phyloP scores from a whole-genome alignment of 2,113 vertebrate genomes.

The Monarcha castaneiventris region DNA sequence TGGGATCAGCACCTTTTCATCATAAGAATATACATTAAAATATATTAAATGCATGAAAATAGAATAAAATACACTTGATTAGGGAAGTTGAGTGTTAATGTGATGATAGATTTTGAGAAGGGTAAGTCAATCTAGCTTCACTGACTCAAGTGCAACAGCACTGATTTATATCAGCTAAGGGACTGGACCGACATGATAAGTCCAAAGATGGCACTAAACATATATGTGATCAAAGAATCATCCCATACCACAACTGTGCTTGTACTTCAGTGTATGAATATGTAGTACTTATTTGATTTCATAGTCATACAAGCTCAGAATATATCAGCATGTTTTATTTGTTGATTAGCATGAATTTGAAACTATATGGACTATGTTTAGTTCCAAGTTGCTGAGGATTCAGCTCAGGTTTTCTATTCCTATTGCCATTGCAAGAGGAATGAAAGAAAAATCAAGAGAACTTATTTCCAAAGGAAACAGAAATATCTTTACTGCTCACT shows the following conservation, averaged over 20 bases:
- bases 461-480: background rate
- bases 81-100: background rate
- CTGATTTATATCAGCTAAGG: background rate
- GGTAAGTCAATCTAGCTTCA: background rate
- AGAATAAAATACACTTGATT: background rate
- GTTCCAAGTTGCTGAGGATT: background rate
- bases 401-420: background rate
- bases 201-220: background rate
- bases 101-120: background rate
- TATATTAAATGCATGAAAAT: background rate
- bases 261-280: background rate
- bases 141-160: background rate
- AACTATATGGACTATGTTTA: background rate
- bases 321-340: background rate
- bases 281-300: background rate
- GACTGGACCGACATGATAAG: background rate
- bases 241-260: background rate
- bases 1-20: background rate
- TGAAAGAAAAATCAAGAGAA: background rate
- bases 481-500: background rate
- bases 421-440: background rate
- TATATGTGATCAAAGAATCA: background rate
- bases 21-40: background rate
- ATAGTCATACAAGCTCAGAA: background rate
- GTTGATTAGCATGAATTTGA: background rate